Evolutionary conservation across 2,113 vertebrate genomes (phyloP), one percentile per base, ranked within the genome.

Genomic region (Thunnus maccoyii): DNA sequence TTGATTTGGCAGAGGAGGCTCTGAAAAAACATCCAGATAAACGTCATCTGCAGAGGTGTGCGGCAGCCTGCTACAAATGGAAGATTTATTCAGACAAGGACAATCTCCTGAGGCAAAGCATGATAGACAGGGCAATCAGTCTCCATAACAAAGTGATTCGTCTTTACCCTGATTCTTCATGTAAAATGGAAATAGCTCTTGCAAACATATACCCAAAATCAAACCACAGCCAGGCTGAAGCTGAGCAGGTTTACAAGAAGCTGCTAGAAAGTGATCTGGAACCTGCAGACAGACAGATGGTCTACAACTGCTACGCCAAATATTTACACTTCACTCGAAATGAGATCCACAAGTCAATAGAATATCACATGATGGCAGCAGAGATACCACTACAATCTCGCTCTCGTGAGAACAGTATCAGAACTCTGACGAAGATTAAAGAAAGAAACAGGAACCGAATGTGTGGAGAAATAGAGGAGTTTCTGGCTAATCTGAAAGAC

Each of bases 1-100:
- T 88, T 2, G 41, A 50, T 3, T 20, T 91, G 63, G 88, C 81
- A 58, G 76, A 83, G 3, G 22, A 78, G 30, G 88, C 85, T 64
- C 44, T 91, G 51, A 2, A 30, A 10, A 51, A 51, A 3, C 72
- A 89, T 67, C 86, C 91, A n/a, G 84, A 80, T 5, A 44, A 51
- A 0, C 88, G 83, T 4, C 85, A 83, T 25, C 63, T 90, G 56
- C 91, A 89, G 61, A 55, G 32, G 11, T 79, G 79, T 15, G 56
- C 27, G 0, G 85, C 87, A 1, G 54, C 48, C 12, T 65, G 63
- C 69, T 91, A 89, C 71, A 88, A 68, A 44, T 85, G 81, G 86
- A 90, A 57, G 56, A 44, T 90, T 8, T 4, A 64, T 13, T 64
- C 8, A 9, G n/a, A 2, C 16, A 6, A 18, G 0, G 48, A 64